Percentiles rank a stretch among this genome's conserved stretches.
phyloP scores from a whole-genome alignment of 2,113 vertebrate genomes.

The Trichomycterus rosablanca region DNA sequence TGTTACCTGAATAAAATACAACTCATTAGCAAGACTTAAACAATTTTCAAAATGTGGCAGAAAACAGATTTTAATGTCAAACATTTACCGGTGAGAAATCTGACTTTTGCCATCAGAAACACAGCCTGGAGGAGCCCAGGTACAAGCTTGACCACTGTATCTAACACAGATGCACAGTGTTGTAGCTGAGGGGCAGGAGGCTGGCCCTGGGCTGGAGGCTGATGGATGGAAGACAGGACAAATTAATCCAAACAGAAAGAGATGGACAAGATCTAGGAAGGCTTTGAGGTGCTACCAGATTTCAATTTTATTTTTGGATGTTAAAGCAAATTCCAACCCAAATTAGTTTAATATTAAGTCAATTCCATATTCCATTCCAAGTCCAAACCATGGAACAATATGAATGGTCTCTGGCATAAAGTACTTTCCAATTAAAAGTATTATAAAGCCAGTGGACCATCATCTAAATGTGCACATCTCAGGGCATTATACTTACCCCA shows the following conservation, averaged over 20 bases:
- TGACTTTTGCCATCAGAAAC: slow-evolving; percentile 85
- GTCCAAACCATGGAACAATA: slow-evolving; percentile 1
- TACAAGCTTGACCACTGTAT: slow-evolving; percentile 83
- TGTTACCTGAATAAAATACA: slow-evolving; percentile 66
- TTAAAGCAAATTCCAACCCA: not conserved
- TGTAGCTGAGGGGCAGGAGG: slow-evolving; percentile 77
- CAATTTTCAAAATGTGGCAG: too few relatives aligned
- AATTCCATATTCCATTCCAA: too few relatives aligned
- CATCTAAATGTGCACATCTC: too few relatives aligned
- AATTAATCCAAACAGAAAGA: not conserved
- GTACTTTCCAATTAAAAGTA: not conserved
- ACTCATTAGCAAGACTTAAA: not conserved
- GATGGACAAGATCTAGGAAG: not conserved
- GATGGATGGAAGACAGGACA: slow-evolving; percentile 20
- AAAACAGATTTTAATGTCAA: not conserved
- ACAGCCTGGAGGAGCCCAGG: slow-evolving; percentile 85
- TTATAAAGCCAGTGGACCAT: not conserved
- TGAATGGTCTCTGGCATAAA: not conserved
- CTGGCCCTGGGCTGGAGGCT: slow-evolving; percentile 80
- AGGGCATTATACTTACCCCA: too few relatives aligned
- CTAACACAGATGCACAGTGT: slow-evolving; percentile 81
- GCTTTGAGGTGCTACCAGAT: not conserved
- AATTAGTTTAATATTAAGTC: not conserved
- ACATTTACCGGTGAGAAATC: slow-evolving; percentile 82
- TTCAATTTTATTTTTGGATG: not conserved